A percentile compares a stretch with the other conserved stretches of the same genome.
Evolutionary conservation across 1,140 invertebrate species (phyloP).

Genomic region (Brachionus sp.): DNA sequence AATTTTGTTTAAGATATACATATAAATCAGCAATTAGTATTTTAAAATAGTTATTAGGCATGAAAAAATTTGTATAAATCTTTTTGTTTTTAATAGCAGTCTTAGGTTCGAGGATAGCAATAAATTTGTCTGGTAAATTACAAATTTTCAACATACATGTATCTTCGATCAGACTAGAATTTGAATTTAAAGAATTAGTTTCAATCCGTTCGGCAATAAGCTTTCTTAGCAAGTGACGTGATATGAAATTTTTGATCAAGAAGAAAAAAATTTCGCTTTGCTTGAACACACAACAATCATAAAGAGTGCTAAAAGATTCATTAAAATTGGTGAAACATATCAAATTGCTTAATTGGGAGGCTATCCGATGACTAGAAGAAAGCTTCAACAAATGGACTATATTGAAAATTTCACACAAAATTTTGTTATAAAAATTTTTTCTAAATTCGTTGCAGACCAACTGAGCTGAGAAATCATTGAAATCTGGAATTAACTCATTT

Average conservation of each 20-base stretch:
- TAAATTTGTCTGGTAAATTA: conserved; percentile 22
- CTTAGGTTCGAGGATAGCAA: neutral
- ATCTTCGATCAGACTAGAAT: neutral
- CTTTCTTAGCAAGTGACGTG: neutral
- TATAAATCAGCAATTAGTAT: neutral
- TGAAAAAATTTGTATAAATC: neutral
- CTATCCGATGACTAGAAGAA: neutral
- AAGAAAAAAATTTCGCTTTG: neutral
- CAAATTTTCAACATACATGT: neutral
- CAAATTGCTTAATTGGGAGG: neutral
- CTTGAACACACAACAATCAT: neutral
- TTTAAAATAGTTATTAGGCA: neutral
- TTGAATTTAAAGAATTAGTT: neutral
- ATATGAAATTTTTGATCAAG: neutral
- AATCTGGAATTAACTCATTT: neutral
- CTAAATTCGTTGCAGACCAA: neutral
- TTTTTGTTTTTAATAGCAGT: conserved; percentile 9
- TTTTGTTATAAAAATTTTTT: neutral
- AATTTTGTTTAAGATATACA: neutral
- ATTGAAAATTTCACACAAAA: neutral
- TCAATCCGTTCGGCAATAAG: neutral
- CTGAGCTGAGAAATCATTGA: neutral
- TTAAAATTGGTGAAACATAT: neutral
- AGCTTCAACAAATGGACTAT: neutral
- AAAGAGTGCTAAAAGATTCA: neutral